Base-by-base conservation (phyloP, 2,113 vertebrate species). In the Euleptes europaea region DNA sequence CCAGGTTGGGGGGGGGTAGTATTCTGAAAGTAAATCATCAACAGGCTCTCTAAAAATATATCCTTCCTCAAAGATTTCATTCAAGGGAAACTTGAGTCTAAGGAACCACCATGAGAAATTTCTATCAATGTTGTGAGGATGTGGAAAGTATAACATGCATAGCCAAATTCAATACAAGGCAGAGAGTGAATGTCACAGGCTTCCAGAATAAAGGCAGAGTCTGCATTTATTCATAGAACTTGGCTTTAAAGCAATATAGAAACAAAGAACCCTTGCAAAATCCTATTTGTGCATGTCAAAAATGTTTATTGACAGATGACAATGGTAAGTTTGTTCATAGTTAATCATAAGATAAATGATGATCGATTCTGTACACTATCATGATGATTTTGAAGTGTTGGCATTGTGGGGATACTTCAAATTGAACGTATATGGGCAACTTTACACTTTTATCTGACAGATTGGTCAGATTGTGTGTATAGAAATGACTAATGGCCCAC, bases 201-300 rank as follows among this genome's bases (percentile, higher is more conserved):
- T 78, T 65, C 35, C 26, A 31, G 57, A 54, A 60, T 31, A 38
- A 60, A 63, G 57, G 57, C 19, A 8, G 13, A 40, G 12, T 42
- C 38, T 63, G 35, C 23, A 35, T 42, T 78, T 78, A 38, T 78
- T 17, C 21, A 31, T 51, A 17, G 2, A 33, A 12, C 10, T 13
- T 28, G 40, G 26, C 44, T 13, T 21, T 40, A 72, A 42, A 28
- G 75, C 2, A 7, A 57, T 57, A 57, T 4, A 57, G 51, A 38
- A 69, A 60, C 82, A 84, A 65, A 67, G 23, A 60, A 21, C 10
- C 75, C 85, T 31, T 44, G 69, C 84, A 87, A 91, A 12, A 63
- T 23, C 31, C 28, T 63, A 35, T 5, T 60, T 40, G 67, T 17
- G 2, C 17, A n/a, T 12, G 35, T 44, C 12, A 67, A 67, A n/a